Evolutionary conservation across 2,797 vertebrate genomes (phyloP).

Genomic region (Phrynocephalus guinanensis): DNA sequence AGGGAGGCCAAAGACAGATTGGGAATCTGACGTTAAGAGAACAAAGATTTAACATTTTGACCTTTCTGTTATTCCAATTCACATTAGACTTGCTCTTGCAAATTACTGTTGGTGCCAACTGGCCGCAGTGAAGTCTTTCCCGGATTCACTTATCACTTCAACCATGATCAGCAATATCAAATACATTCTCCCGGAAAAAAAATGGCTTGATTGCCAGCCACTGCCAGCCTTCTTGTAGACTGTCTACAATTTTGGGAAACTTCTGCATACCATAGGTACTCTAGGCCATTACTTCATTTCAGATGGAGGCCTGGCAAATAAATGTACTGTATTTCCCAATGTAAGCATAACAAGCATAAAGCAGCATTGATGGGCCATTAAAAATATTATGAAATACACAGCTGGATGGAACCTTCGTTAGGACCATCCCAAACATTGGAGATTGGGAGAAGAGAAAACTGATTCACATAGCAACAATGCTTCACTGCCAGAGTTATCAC

Average conservation of each 20-base stretch:
- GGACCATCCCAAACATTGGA: neutral
- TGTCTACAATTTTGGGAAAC: neutral
- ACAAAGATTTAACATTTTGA: neutral
- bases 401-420: neutral
- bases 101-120: neutral
- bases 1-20: neutral
- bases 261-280: too few relatives aligned
- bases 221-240: neutral
- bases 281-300: neutral
- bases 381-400: neutral
- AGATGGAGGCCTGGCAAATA: neutral
- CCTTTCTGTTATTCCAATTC: neutral
- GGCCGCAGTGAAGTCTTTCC: neutral
- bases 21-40: neutral
- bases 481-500: neutral
- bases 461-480: neutral
- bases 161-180: neutral
- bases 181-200: neutral
- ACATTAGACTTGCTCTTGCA: too few relatives aligned
- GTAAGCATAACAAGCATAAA: neutral
- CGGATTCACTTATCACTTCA: neutral
- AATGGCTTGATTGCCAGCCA: neutral
- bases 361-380: neutral
- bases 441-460: neutral
- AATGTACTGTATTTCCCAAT: neutral